A percentile compares a stretch with the other conserved stretches of the same genome.
These are phyloP conservation scores for Bugula neritina DNA, from an alignment of 2,888 invertebrate species.

Conservation along the genomic window DNA sequence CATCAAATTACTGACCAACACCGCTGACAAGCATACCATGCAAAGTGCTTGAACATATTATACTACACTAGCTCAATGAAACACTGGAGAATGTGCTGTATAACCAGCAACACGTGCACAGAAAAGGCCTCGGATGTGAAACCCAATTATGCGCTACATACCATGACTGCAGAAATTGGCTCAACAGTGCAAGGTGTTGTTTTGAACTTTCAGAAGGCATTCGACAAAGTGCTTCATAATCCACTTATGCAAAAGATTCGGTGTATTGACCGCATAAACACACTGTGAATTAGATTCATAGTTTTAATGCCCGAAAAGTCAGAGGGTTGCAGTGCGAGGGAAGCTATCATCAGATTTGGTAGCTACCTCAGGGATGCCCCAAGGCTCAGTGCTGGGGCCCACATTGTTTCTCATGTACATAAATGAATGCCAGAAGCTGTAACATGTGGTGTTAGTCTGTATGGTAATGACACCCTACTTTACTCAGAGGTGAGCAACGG, in stretches of 20 bases:
- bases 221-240: not conserved
- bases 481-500: not conserved
- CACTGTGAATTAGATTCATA: not conserved
- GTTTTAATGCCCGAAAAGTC: not conserved
- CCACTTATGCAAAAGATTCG: not conserved
- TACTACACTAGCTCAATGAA: not conserved
- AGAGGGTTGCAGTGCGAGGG: not conserved
- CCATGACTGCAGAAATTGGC: not conserved
- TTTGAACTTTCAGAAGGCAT: not conserved
- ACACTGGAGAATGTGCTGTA: not conserved
- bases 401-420: not conserved
- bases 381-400: not conserved
- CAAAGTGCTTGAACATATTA: too few species aligned
- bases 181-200: not conserved
- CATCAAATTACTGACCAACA: too few species aligned
- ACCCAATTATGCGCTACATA: not conserved
- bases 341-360: not conserved
- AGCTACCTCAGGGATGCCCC: not conserved
- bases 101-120: not conserved
- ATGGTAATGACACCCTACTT: not conserved
- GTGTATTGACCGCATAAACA: not conserved
- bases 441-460: not conserved
- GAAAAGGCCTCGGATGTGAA: not conserved
- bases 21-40: too few species aligned
- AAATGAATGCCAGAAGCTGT: not conserved